Evolutionary conservation across 2,113 vertebrate genomes (phyloP).

Genomic region (Epinephelus moara): DNA sequence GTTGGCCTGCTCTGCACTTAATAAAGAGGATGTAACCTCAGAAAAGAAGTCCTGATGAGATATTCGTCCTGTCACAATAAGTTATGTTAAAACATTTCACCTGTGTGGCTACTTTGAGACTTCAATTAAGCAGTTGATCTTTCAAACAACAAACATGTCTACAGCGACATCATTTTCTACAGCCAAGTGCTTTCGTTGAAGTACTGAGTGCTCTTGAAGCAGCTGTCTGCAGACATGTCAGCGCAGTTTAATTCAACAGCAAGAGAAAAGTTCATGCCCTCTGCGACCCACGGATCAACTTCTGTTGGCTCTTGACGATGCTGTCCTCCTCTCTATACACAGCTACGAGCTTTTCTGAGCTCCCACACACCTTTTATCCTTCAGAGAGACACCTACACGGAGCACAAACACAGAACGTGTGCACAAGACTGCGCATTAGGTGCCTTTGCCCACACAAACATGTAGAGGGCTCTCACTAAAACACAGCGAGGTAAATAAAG

Average conservation of each 20-base stretch:
- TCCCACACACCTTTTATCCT: conserved; percentile 26
- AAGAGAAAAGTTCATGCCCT: conserved; percentile 22
- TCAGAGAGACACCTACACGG: conserved; percentile 35
- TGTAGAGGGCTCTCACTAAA: not conserved
- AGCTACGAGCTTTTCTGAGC: conserved; percentile 7
- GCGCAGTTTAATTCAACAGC: conserved; percentile 17
- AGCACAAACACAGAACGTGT: not conserved
- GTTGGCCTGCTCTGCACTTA: not conserved
- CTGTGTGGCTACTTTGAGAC: not conserved
- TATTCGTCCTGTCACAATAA: not conserved
- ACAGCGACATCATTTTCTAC: not conserved
- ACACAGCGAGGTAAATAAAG: not conserved
- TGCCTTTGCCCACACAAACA: conserved; percentile 27
- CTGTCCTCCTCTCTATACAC: not conserved
- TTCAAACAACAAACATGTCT: not conserved
- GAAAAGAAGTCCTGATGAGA: not conserved
- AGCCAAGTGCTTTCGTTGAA: not conserved
- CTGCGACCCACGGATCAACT: not conserved
- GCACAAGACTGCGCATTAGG: conserved; percentile 12
- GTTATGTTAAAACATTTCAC: not conserved
- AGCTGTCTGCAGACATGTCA: conserved; percentile 23
- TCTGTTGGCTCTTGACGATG: not conserved
- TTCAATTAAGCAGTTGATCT: not conserved
- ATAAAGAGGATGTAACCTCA: not conserved
- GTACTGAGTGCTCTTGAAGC: not conserved